Evolutionary conservation across 2,113 vertebrate species (phyloP).

Genomic region (Pterophyllum scalare): DNA sequence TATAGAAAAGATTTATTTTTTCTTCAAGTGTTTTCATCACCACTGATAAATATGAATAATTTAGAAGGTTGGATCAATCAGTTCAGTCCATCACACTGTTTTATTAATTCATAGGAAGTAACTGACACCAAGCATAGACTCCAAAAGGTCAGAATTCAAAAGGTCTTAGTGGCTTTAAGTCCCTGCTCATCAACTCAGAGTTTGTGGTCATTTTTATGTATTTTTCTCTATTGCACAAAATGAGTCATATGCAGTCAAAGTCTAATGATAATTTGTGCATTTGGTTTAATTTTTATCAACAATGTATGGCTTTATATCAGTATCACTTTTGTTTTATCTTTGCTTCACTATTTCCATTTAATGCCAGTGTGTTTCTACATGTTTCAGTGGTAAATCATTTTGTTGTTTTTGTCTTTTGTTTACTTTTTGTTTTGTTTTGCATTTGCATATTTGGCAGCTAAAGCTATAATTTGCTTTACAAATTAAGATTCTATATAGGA

Average conservation of each 20-base stretch:
- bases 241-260: too few relatives aligned
- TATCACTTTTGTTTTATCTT: too few relatives aligned
- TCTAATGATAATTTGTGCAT: neutral
- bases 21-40: neutral
- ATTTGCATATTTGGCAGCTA: too few relatives aligned
- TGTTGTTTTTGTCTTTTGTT: too few relatives aligned
- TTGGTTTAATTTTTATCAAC: too few relatives aligned
- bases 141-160: slow-evolving; percentile 32
- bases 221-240: neutral
- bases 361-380: too few relatives aligned
- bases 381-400: too few relatives aligned
- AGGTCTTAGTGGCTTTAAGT: neutral
- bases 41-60: neutral
- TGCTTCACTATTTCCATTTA: too few relatives aligned
- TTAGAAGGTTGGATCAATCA: slow-evolving; percentile 38
- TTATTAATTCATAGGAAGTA: slow-evolving; percentile 26
- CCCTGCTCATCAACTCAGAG: neutral
- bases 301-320: too few relatives aligned
- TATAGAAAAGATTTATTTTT: neutral
- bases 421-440: too few relatives aligned
- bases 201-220: neutral
- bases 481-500: too few relatives aligned
- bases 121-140: neutral
- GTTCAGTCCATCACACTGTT: slow-evolving; percentile 26
- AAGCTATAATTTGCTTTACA: too few relatives aligned